These are phyloP conservation scores for Agriopis aurantiaria DNA, from an alignment of 2,888 invertebrate genomes.

Conservation along the genomic window DNA sequence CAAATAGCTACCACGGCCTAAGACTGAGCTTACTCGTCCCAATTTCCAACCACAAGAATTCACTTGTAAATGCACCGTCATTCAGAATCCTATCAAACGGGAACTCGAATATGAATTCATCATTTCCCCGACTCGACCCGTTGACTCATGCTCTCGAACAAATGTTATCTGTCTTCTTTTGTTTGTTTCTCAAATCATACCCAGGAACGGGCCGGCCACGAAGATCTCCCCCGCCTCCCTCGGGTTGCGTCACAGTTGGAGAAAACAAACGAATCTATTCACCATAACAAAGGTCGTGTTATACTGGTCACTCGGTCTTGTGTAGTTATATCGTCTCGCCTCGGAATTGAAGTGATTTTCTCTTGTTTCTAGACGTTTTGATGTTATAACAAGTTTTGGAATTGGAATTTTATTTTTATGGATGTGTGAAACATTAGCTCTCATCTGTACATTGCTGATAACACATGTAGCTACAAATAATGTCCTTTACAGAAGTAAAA, in stretches of 20 bases:
- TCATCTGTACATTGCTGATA: not conserved
- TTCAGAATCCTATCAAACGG: slow-evolving; percentile 31
- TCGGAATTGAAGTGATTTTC: slow-evolving; percentile 58
- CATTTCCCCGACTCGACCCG: slow-evolving; percentile 60
- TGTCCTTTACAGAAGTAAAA: not conserved
- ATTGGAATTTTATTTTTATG: slow-evolving; percentile 13
- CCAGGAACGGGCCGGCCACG: slow-evolving; percentile 49
- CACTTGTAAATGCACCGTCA: slow-evolving; percentile 30
- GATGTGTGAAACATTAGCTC: not conserved
- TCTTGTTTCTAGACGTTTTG: slow-evolving; percentile 52
- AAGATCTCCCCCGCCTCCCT: slow-evolving; percentile 51
- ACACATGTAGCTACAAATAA: not conserved
- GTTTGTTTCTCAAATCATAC: slow-evolving; percentile 80
- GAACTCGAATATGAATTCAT: slow-evolving; percentile 54
- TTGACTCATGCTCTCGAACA: slow-evolving; percentile 81
- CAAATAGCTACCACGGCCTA: too few relatives aligned
- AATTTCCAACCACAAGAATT: slow-evolving; percentile 28
- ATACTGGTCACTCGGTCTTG: slow-evolving; percentile 61
- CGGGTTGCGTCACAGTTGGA: slow-evolving; percentile 27
- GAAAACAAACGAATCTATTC: slow-evolving; percentile 39
- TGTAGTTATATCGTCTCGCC: slow-evolving; percentile 64
- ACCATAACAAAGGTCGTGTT: slow-evolving; percentile 49
- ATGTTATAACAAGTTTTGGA: slow-evolving; percentile 35
- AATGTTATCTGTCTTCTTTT: slow-evolving; percentile 84
- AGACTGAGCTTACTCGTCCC: slow-evolving; percentile 13